phyloP scores from a whole-genome alignment of 2,888 invertebrate species.

The Drosophila colorata region DNA sequence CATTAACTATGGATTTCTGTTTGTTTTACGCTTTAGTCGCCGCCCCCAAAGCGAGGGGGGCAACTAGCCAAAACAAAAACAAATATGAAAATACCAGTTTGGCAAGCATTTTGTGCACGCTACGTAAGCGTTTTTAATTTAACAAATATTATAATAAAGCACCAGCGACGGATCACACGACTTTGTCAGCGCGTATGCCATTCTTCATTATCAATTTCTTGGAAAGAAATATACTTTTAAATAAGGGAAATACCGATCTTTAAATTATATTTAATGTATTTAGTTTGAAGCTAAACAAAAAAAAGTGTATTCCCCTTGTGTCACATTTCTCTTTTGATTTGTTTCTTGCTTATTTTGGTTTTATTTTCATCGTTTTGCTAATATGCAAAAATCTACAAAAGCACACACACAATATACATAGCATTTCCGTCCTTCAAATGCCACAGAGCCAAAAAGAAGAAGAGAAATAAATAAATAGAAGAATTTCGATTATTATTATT shows the following conservation, averaged over 20 bases:
- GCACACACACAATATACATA: constrained; percentile 46
- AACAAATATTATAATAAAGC: constrained; percentile 53
- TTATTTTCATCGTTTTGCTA: constrained; percentile 60
- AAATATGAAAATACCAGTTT: constrained; percentile 51
- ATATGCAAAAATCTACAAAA: constrained; percentile 67
- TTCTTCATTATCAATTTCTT: background rate
- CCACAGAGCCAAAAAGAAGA: constrained; percentile 43
- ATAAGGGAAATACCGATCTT: background rate
- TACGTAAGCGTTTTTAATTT: constrained; percentile 68
- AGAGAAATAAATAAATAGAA: constrained; percentile 19
- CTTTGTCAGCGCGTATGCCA: background rate
- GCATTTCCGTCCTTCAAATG: constrained; percentile 77
- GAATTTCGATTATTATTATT: constrained; percentile 49
- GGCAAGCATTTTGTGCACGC: constrained; percentile 55
- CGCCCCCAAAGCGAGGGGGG: constrained; percentile 11
- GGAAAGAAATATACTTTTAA: background rate
- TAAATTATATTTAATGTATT: background rate
- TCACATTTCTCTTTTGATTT: constrained; percentile 5
- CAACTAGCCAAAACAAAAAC: background rate
- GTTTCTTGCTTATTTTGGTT: constrained; percentile 37
- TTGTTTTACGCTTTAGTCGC: constrained; percentile 44
- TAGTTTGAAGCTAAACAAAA: background rate
- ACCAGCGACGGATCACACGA: constrained; percentile 4
- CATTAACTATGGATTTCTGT: constrained; percentile 54
- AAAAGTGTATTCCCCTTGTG: constrained; percentile 14